phyloP scores from a whole-genome alignment of 2,797 vertebrate genomes.

The Crax fasciolata region DNA sequence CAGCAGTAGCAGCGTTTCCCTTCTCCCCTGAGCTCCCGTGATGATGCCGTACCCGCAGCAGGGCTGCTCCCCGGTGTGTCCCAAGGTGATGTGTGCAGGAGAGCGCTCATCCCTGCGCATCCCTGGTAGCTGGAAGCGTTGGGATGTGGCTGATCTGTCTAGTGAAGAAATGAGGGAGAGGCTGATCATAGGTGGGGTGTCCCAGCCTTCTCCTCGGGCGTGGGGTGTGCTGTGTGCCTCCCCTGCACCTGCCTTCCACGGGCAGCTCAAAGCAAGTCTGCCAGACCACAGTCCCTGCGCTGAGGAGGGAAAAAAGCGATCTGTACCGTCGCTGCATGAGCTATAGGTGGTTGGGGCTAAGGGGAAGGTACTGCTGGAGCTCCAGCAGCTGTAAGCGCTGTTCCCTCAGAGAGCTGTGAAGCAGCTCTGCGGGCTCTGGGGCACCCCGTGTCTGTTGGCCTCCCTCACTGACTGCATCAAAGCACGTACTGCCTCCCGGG shows the following conservation, averaged over 20 bases:
- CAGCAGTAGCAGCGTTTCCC: neutral
- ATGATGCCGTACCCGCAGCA: neutral
- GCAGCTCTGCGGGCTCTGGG: neutral
- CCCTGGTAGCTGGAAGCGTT: neutral
- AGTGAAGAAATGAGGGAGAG: neutral
- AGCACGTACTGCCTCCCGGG: neutral
- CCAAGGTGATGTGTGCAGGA: neutral
- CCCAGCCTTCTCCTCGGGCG: neutral
- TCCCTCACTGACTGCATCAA: neutral
- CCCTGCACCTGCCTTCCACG: neutral
- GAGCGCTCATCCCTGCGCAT: neutral
- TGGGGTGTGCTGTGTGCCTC: neutral
- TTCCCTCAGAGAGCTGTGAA: neutral
- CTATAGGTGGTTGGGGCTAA: neutral
- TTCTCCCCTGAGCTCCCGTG: neutral
- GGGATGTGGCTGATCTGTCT: rapidly evolving
- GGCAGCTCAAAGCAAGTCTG: neutral
- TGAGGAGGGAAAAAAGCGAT: neutral
- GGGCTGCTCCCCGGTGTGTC: neutral
- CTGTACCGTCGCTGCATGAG: neutral
- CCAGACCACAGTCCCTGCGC: neutral
- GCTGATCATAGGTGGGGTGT: rapidly evolving
- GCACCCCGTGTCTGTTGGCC: neutral
- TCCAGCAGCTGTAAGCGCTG: neutral
- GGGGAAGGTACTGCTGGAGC: neutral